Conservation (phyloP, 2,797 vertebrate species). For the Podargus strigoides region DNA sequence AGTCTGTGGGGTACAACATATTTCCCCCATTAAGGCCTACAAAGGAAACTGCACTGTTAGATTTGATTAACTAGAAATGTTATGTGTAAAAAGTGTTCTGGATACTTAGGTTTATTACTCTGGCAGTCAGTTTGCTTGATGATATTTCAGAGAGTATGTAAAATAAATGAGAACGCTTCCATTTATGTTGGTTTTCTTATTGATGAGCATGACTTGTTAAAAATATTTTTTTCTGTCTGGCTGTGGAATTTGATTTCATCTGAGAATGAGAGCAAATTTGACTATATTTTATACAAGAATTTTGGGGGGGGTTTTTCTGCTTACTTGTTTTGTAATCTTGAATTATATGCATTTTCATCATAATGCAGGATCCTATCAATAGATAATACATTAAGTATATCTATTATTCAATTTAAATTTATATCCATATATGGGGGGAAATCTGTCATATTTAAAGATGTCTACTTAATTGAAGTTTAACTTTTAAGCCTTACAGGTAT, state of each 20-base stretch:
- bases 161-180: background rate
- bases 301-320: background rate
- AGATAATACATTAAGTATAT: background rate
- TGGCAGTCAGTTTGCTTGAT: background rate
- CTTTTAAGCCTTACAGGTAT: background rate
- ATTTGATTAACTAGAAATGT: background rate
- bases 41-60: background rate
- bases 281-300: background rate
- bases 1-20: background rate
- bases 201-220: background rate
- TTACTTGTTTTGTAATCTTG: background rate
- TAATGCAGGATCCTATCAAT: background rate
- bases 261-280: background rate
- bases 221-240: background rate
- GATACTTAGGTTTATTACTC: constrained; percentile 2
- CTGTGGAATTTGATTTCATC: background rate
- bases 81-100: background rate
- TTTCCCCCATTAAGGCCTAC: background rate
- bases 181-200: background rate
- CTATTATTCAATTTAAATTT: background rate
- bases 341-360: background rate
- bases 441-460: background rate
- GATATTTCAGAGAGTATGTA: background rate
- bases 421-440: background rate
- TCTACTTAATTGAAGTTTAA: background rate